Conservation (phyloP, 2,888 invertebrate species). For the Lasioglossum leucozonium region DNA sequence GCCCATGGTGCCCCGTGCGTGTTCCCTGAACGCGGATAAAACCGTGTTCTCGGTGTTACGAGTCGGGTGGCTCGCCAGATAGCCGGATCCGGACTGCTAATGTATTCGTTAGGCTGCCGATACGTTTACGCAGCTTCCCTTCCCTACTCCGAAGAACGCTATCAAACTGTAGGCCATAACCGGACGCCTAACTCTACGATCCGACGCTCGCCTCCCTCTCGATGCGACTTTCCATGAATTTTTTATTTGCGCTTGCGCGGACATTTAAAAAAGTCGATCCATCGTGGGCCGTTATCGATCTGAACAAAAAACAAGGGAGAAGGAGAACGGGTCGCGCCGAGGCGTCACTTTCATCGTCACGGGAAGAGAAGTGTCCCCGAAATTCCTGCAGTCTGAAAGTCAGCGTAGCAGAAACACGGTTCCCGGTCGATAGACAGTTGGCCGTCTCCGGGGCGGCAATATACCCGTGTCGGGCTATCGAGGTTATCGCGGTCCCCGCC, state of each 20-base stretch:
- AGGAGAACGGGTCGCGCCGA: slow-evolving; percentile 11
- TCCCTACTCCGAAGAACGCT: not conserved
- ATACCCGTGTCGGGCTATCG: slow-evolving; percentile 72
- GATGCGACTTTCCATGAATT: too few relatives aligned
- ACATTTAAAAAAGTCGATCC: too few relatives aligned
- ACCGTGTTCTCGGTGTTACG: slow-evolving; percentile 11
- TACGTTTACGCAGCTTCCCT: slow-evolving; percentile 44
- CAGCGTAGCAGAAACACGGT: slow-evolving; percentile 25
- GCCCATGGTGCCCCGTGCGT: slow-evolving; percentile 13
- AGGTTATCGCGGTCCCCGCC: slow-evolving; percentile 74
- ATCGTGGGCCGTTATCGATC: not conserved
- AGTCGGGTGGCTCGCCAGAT: slow-evolving; percentile 47
- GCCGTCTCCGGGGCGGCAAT: slow-evolving; percentile 58
- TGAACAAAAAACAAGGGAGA: slow-evolving; percentile 49
- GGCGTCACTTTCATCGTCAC: slow-evolving; percentile 17
- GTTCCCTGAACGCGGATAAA: slow-evolving; percentile 25
- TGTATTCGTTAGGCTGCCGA: slow-evolving; percentile 70
- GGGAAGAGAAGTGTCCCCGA: slow-evolving; percentile 32
- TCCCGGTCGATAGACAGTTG: slow-evolving; percentile 62
- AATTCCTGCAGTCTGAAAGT: slow-evolving; percentile 35
- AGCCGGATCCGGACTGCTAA: slow-evolving; percentile 68
- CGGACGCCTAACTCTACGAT: not conserved
- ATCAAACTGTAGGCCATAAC: not conserved
- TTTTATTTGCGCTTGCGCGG: too few relatives aligned
- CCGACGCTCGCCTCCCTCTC: not conserved